Conservation (phyloP, 1,140 invertebrate genomes). For the Chrysopa pallens region DNA sequence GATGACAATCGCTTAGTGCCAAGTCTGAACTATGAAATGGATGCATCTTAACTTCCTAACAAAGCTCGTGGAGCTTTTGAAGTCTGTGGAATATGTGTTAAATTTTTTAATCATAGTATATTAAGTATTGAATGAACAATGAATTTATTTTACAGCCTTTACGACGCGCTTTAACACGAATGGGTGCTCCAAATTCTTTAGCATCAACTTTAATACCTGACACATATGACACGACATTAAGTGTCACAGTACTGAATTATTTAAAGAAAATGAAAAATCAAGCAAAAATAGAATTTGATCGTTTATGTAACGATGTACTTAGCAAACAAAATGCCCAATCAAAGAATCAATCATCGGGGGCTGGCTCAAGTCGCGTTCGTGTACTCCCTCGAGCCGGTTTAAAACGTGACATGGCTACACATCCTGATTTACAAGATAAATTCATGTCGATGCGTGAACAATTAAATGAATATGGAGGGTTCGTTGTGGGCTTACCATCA, state of each 20-base stretch:
- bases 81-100: too few species aligned
- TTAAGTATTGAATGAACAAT: too few species aligned
- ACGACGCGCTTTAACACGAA: conserved; percentile 73
- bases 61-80: too few species aligned
- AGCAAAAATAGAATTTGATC: conserved; percentile 89
- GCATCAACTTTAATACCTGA: conserved; percentile 75
- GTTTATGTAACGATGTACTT: conserved; percentile 41
- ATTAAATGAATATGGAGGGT: conserved; percentile 70
- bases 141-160: conserved; percentile 43
- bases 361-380: conserved; percentile 32
- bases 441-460: conserved; percentile 65
- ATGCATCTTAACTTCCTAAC: too few species aligned
- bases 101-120: too few species aligned
- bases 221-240: conserved; percentile 79
- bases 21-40: too few species aligned
- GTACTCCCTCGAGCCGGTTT: conserved; percentile 45
- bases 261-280: conserved; percentile 90
- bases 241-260: conserved; percentile 85
- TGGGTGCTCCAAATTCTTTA: conserved; percentile 69
- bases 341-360: conserved; percentile 16
- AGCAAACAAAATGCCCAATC: conserved; percentile 14
- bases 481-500: conserved; percentile 51
- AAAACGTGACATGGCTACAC: conserved; percentile 60
- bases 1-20: too few species aligned
- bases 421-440: conserved; percentile 64